Evolutionary conservation across 2,113 vertebrate species (phyloP), one percentile per base, ranked within the genome.

Genomic region (Phalacrocorax carbo): DNA sequence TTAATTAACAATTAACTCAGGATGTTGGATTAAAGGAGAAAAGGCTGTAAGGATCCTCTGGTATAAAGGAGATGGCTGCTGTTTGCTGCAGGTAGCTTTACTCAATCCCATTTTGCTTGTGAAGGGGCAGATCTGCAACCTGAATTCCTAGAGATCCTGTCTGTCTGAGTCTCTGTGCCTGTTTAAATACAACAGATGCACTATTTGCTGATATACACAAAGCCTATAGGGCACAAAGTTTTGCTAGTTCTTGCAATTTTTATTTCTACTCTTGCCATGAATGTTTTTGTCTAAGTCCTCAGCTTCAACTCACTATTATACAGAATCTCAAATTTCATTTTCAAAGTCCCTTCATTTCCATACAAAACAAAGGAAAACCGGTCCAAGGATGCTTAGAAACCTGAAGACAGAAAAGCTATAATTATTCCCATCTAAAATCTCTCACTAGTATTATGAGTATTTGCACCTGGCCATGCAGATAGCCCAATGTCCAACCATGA

Each of bases 1-100:
- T 79, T 82, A 91, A 89, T 94, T 92, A 95, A 76, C 93, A 69
- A 82, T 92, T 95, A 88, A 62, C 73, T 87, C 20, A 19, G 38
- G 48, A 55, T 78, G 57, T 34, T 54, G 26, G 13, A 55, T 75
- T 70, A 62, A 84, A 82, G 29, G 58, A 57, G 61, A 40, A 40
- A 89, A 69, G 44, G 26, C 62, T 69, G 10, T 88, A 60, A 54
- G 36, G 30, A 57, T 54, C 46, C 17, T 42, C 17, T 69, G 34
- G 21, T 75, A 11, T 46, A 40, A 90, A 72, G 40, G 57, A 75
- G 55, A 70, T 1, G 2, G 70, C 40, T 84, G 89, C 91, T 96
- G 57, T 27, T 87, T 3, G 3, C 73, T 85, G 52, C 73, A 84
- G 61, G 73, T 77, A 49, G 34, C 46, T 94, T 85, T 51, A 57